Evolutionary conservation across 2,113 vertebrate genomes (phyloP), one percentile per base, ranked within the genome.

Genomic region (Rhadina sibilatrix): DNA sequence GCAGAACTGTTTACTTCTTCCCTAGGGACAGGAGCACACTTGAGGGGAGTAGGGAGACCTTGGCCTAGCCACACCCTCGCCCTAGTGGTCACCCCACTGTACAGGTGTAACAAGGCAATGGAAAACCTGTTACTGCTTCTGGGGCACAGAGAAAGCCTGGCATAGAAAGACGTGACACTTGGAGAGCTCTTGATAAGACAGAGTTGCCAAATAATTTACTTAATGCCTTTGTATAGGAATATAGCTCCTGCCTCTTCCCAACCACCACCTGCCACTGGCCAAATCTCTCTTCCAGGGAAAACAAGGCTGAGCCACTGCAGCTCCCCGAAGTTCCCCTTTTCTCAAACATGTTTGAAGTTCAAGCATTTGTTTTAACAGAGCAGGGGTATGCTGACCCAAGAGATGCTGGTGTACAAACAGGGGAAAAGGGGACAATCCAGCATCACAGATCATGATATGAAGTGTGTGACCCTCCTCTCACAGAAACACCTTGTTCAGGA

Each of bases 391-490:
- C 71, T 70, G 31, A 38, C 11, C 10, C 12, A 5, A 56, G 47
- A 1, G 2, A 38, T 0, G 0, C 2, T 2, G 21, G 47, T 9
- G 24, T 47, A 71, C 19, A 25, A 21, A 16, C 7, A 15, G 37
- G 12, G 38, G 25, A 57, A n/a, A 72, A 11, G 6, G 30, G 16
- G 3, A 13, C 69, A 70, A 27, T 5, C 9, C 15, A 44, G n/a
- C 2, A 2, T 2, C 2, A 0, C 11, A 35, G 28, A 9, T 17
- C 2, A 3, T 1, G 2, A 17, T 38, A 28, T 0, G 0, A 16
- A 6, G 21, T 2, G 0, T 27, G 10, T 1, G 3, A 46, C 12
- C 9, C 35, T 66, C 12, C 38, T 63, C 38, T 37, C 25, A 12
- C n/a, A 52, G 42, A 42, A 52, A 30, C 12, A 59, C 35, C 28